Conservation (phyloP, 2,888 invertebrate genomes). For the Lepeophtheirus nordmannii region DNA sequence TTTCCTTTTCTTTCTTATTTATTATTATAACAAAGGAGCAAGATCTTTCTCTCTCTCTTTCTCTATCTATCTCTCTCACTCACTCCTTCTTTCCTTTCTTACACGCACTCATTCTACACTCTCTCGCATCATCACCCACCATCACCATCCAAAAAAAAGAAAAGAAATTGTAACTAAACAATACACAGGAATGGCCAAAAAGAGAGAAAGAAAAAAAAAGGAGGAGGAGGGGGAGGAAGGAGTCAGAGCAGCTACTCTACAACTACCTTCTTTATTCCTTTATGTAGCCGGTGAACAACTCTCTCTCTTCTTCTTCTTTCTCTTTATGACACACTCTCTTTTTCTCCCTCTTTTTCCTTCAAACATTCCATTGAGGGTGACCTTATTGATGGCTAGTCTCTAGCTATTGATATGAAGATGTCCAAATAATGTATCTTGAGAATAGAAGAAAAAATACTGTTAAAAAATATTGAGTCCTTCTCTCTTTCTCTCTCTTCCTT, state of each 20-base stretch:
- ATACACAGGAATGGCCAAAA: slow-evolving; percentile 1
- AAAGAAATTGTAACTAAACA: not conserved
- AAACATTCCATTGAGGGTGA: slow-evolving; percentile 7
- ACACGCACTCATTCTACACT: not conserved
- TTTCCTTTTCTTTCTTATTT: not conserved
- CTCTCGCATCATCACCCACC: not conserved
- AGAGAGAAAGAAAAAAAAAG: not conserved
- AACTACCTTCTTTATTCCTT: not conserved
- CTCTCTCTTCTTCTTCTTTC: not conserved
- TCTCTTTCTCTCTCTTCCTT: not conserved
- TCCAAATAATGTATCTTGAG: too few species aligned
- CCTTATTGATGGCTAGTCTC: not conserved
- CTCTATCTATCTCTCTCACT: not conserved
- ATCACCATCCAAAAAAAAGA: not conserved
- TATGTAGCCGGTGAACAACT: slow-evolving; percentile 7
- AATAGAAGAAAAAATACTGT: too few species aligned
- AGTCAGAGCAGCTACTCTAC: not conserved
- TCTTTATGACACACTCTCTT: not conserved
- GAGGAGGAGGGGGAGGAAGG: too few species aligned
- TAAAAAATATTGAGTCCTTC: not conserved
- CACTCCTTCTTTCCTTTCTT: not conserved
- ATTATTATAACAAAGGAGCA: too few species aligned
- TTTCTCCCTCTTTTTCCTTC: not conserved
- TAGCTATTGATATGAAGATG: too few species aligned
- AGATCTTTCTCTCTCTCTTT: too few species aligned